Conservation (phyloP, 2,888 invertebrate genomes). For the Aromia moschata region DNA sequence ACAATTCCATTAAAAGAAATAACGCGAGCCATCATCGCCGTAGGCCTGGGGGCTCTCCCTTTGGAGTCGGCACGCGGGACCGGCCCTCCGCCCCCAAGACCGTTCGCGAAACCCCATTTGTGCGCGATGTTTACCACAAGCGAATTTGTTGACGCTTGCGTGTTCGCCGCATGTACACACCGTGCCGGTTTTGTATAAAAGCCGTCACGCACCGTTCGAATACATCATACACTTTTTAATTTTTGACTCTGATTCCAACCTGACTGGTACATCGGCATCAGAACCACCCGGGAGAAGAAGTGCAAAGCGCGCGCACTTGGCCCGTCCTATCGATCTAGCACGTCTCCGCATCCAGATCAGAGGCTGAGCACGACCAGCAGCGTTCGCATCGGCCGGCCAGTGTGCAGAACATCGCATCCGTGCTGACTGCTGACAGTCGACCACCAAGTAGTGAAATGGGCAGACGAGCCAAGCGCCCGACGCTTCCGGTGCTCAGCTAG, state of each 20-base stretch:
- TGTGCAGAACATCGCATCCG: conserved; percentile 37
- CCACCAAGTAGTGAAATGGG: conserved; percentile 56
- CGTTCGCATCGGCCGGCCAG: conserved; percentile 36
- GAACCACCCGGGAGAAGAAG: conserved; percentile 43
- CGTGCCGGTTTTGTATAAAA: background rate
- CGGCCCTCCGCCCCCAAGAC: no score
- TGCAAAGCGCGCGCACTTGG: conserved; percentile 46
- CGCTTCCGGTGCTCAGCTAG: conserved; percentile 57
- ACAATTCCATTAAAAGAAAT: no score
- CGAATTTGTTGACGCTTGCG: conserved; percentile 21
- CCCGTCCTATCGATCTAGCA: conserved; percentile 39
- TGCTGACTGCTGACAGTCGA: conserved; percentile 24
- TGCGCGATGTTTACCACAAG: background rate
- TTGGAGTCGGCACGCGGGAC: no score
- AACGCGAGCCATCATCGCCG: no score
- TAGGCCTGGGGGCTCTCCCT: no score
- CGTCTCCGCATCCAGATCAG: conserved; percentile 43
- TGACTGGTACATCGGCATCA: conserved; percentile 25
- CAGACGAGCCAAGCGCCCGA: conserved; percentile 54
- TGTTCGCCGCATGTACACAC: conserved; percentile 16
- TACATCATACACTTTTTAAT: conserved; percentile 12
- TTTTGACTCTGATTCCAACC: conserved; percentile 11
- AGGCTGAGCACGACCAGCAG: conserved; percentile 40
- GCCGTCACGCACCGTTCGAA: background rate
- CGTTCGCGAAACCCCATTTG: background rate